phyloP scores from a whole-genome alignment of 2,888 invertebrate species.

The Eupithecia centaureata region DNA sequence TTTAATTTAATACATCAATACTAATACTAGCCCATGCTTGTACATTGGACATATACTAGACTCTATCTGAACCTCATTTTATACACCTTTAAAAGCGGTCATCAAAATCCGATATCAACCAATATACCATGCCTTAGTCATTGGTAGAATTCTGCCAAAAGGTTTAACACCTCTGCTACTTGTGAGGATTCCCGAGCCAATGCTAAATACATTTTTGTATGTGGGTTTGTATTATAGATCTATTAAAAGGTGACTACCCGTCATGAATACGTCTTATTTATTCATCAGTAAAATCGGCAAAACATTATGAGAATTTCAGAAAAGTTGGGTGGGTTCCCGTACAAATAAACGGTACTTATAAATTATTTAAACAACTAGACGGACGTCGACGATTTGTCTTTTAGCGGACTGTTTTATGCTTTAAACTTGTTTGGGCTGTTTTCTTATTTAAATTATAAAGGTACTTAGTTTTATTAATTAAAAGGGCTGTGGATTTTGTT shows the following conservation, averaged over 20 bases:
- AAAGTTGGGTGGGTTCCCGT: not conserved
- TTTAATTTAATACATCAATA: not conserved
- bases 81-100: not conserved
- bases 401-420: too few relatives aligned
- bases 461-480: too few relatives aligned
- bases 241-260: conserved; percentile 5
- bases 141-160: conserved; percentile 22
- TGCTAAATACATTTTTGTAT: conserved; percentile 57
- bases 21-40: not conserved
- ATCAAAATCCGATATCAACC: not conserved
- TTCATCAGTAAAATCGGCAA: not conserved
- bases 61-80: not conserved
- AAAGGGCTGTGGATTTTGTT: too few relatives aligned
- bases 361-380: too few relatives aligned
- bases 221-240: conserved; percentile 34
- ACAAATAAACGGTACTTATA: too few relatives aligned
- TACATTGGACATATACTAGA: not conserved
- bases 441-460: too few relatives aligned
- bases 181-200: conserved; percentile 69
- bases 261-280: not conserved
- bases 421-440: too few relatives aligned
- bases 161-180: conserved; percentile 59
- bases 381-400: too few relatives aligned
- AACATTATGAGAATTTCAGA: not conserved
- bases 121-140: not conserved